Conservation (phyloP, 2,888 invertebrate genomes). For the Phalangium opilio region DNA sequence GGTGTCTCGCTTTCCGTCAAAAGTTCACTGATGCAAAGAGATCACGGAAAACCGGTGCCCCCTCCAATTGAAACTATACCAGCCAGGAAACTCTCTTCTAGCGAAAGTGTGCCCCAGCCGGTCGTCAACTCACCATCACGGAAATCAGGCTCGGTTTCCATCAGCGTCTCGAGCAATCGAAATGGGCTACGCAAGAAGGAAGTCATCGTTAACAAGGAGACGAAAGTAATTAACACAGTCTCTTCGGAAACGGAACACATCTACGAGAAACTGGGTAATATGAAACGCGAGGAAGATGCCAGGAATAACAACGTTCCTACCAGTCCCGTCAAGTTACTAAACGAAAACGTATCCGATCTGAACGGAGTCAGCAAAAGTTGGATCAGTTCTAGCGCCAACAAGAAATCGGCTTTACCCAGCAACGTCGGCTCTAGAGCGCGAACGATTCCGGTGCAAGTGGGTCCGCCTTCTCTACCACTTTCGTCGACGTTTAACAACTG, state of each 20-base stretch:
- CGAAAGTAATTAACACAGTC: too few species aligned
- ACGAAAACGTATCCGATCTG: too few species aligned
- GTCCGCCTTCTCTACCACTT: too few species aligned
- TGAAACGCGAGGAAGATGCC: background rate
- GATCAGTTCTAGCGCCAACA: background rate
- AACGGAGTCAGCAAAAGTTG: background rate
- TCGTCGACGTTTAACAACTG: too few species aligned
- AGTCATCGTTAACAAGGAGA: background rate
- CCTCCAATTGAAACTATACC: constrained; percentile 85
- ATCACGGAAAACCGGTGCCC: constrained; percentile 55
- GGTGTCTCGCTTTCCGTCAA: background rate
- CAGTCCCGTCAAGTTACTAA: too few species aligned
- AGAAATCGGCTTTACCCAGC: background rate
- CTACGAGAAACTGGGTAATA: constrained; percentile 12
- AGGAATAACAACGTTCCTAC: background rate
- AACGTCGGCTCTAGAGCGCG: too few species aligned
- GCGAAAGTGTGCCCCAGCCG: background rate
- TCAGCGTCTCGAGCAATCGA: too few species aligned
- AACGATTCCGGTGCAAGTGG: background rate
- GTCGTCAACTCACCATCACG: too few species aligned
- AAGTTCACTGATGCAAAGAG: constrained; percentile 15
- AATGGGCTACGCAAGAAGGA: constrained; percentile 1
- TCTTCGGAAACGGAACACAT: constrained; percentile 8
- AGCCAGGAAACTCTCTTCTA: constrained; percentile 30
- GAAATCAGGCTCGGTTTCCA: too few species aligned